Conservation (phyloP, 1,140 invertebrate genomes). For the Delia radicum region DNA sequence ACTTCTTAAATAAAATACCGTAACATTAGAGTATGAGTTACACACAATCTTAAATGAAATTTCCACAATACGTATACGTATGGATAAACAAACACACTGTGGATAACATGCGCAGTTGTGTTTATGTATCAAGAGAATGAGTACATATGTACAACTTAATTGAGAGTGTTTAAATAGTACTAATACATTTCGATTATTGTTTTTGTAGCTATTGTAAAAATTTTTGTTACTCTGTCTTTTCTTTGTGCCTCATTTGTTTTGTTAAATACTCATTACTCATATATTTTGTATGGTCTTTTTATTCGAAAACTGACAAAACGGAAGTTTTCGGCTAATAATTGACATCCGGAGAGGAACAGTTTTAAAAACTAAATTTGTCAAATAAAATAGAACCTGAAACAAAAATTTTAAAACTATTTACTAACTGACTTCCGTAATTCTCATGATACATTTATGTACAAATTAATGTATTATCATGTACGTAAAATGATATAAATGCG, state of each 20-base stretch:
- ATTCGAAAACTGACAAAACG: neutral
- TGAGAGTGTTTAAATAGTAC: neutral
- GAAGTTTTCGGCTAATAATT: conserved; percentile 1
- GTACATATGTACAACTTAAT: neutral
- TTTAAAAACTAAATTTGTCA: neutral
- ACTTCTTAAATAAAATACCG: too few species aligned
- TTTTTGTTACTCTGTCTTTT: neutral
- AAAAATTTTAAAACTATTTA: neutral
- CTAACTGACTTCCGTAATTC: neutral
- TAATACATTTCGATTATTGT: neutral
- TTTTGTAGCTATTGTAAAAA: too few species aligned
- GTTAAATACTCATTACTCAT: neutral
- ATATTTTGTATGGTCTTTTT: neutral
- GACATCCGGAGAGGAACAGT: neutral
- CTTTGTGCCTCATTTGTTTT: neutral
- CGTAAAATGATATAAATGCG: neutral
- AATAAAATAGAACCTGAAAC: neutral
- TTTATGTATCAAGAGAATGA: neutral
- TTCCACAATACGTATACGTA: neutral
- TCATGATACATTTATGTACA: neutral
- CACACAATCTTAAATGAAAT: neutral
- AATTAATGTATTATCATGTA: neutral
- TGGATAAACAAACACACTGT: neutral
- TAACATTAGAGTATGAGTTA: too few species aligned
- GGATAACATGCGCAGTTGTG: neutral